Base-by-base conservation (phyloP, 2,888 invertebrate species). In the Heteromurus nitidus region DNA sequence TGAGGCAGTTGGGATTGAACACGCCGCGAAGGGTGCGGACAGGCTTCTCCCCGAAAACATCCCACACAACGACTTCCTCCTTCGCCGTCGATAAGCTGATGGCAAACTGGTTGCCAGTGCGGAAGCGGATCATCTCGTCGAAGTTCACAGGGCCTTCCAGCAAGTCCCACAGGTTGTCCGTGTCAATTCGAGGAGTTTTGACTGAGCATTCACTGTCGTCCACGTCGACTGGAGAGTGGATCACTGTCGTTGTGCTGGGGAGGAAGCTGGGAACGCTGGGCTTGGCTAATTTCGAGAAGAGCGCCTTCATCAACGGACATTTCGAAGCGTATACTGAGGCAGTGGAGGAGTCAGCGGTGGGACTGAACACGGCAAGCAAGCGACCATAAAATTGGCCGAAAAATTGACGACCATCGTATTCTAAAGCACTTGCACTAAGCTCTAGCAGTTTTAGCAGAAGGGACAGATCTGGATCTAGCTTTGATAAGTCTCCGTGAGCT, bases 31-130 rank as follows among this genome's bases (percentile, higher is more conserved):
- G 89, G 70, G 92, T 93, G 22, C 95, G 90, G 0, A 95, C 93
- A 79, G 92, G 90, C 47, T 87, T 85, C 84, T 88, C 93, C 89
- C 90, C 91, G 85, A 91, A 90, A 18, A 94, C 92, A 90, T 95
- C 93, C 95, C 95, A 95, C 9, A 96, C 95, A 87, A 93, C 93
- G 50, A 96, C 93, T 89, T 95, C 95, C 87, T 94, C 94, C 11
- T 92, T 89, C 72, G 93, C 92, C 0, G 94, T 94, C 2, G 93
- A 93, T 26, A 95, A 91, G 0, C 94, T 94, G 13, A 94, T 93
- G 31, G 95, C 92, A 89, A 93, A 95, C 88, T 93, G 92, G 58
- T 93, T 93, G 68, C 93, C 92, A 58, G 91, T 91, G 82, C 92
- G 93, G 62, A 94, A 90, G 83, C 93, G 90, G 64, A 92, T 92